Evolutionary conservation across 2,888 invertebrate genomes (phyloP).

Genomic region (Celastrina argiolus): DNA sequence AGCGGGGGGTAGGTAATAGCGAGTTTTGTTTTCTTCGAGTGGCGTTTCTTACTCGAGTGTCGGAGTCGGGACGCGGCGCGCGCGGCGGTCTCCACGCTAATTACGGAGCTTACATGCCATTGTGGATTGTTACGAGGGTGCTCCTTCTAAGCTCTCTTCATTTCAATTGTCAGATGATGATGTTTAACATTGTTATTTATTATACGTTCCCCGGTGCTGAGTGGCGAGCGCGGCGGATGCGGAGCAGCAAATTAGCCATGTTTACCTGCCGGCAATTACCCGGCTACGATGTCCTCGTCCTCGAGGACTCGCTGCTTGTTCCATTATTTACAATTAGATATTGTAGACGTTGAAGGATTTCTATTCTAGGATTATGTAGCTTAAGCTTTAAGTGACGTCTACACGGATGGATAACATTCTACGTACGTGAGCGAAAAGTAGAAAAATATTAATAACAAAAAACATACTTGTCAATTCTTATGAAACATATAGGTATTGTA

Average conservation of each 20-base stretch:
- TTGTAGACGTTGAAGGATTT: slow-evolving; percentile 28
- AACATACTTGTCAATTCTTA: not conserved
- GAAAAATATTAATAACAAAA: not conserved
- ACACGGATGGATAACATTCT: not conserved
- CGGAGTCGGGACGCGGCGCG: slow-evolving; percentile 47
- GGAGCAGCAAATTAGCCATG: slow-evolving; percentile 68
- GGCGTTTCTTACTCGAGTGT: slow-evolving; percentile 68
- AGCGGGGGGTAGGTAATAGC: slow-evolving; percentile 73
- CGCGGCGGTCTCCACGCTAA: slow-evolving; percentile 68
- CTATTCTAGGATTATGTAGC: slow-evolving; percentile 18
- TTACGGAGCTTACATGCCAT: slow-evolving; percentile 56
- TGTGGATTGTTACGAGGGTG: slow-evolving; percentile 55
- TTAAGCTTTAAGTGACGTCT: not conserved
- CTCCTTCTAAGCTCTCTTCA: slow-evolving; percentile 53
- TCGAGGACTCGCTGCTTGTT: slow-evolving; percentile 49
- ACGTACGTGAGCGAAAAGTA: not conserved
- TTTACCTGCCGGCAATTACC: slow-evolving; percentile 54
- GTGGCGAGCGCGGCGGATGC: slow-evolving; percentile 50
- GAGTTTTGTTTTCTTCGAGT: slow-evolving; percentile 75
- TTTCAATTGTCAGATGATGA: slow-evolving; percentile 49
- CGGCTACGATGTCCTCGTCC: slow-evolving; percentile 52
- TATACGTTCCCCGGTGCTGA: slow-evolving; percentile 47
- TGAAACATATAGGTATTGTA: not conserved
- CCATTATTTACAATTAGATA: slow-evolving; percentile 33
- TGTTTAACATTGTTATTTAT: slow-evolving; percentile 73